Evolutionary conservation across 2,113 vertebrate species (phyloP), one percentile per base, ranked within the genome.

Genomic region (Catharus bicknelli): DNA sequence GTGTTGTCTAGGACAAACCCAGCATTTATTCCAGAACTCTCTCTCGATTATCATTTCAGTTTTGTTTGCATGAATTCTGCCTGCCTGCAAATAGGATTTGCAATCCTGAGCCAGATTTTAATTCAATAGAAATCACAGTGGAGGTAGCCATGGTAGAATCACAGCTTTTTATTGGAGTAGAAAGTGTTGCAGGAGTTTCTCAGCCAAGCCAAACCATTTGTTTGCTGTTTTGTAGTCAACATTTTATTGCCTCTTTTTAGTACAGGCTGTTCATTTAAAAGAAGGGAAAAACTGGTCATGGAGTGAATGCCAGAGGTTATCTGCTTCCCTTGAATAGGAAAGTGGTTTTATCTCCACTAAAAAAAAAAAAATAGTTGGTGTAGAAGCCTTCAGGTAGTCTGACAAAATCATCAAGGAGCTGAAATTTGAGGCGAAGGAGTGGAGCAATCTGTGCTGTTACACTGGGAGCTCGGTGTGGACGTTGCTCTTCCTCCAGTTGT

Each of bases 1-100:
- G 13, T 53, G 42, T 14, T 73, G 63, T 57, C 62, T 21, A 12
- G 36, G 55, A 64, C n/a, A 80, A 92, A 90, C 7, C 13, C 42
- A 62, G 42, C 55, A 6, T 86, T 77, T 83, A 61, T 64, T 92
- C 59, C 73, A 40, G 80, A 91, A 22, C 62, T 48, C 47, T 50
- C 30, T 76, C 69, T 85, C 74, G 40, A 45, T 94, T 82, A 59
- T 93, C 16, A 58, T 92, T 89, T 64, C 36, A 7, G 34, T 42
- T 95, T 32, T 92, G 67, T 85, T 87, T 91, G 48, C 40, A 9
- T 50, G 54, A 57, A 34, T 95, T 91, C 84, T 68, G 45, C 84
- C 53, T 66, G 63, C 50, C 55, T 75, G n/a, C 53, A 69, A 26
- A 59, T 11, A 25, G 47, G 51, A 30, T 62, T 83, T 57, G 9